phyloP scores from a whole-genome alignment of 1,140 invertebrate species.

The Zophobas morio region DNA sequence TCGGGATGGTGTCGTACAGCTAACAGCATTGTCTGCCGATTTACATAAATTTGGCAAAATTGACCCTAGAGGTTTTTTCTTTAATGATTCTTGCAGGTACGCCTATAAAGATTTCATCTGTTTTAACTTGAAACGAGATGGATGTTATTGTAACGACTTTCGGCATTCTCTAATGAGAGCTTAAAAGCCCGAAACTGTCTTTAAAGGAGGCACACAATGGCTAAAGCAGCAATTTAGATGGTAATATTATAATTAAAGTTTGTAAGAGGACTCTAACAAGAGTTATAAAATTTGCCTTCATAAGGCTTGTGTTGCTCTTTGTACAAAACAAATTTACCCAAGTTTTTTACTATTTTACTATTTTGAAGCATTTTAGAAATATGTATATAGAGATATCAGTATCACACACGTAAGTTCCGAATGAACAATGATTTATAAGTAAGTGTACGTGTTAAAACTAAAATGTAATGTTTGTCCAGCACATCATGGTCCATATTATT shows the following conservation, averaged over 20 bases:
- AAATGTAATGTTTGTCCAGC: no score
- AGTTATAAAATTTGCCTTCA: slow-evolving; percentile 39
- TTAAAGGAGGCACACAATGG: slow-evolving; percentile 41
- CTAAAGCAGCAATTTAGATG: slow-evolving; percentile 41
- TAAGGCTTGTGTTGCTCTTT: slow-evolving; percentile 35
- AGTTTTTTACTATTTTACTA: slow-evolving; percentile 9
- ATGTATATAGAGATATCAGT: neutral
- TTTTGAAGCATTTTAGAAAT: slow-evolving; percentile 7
- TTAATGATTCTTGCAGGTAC: neutral
- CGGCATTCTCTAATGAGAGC: slow-evolving; percentile 40
- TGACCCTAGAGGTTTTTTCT: slow-evolving; percentile 10
- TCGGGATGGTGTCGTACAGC: neutral
- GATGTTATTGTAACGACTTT: slow-evolving; percentile 39
- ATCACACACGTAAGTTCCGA: no score
- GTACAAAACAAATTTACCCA: slow-evolving; percentile 27
- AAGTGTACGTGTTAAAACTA: neutral
- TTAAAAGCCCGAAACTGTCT: slow-evolving; percentile 42
- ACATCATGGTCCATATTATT: no score
- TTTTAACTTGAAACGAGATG: slow-evolving; percentile 31
- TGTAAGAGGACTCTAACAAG: slow-evolving; percentile 40
- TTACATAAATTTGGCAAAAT: slow-evolving; percentile 20
- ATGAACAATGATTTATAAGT: no score
- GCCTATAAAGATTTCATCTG: slow-evolving; percentile 40
- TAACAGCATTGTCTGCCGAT: neutral
- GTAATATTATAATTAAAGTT: slow-evolving; percentile 43